Base-by-base conservation (phyloP, 1,140 invertebrate genomes). In the Phortica variegata region DNA sequence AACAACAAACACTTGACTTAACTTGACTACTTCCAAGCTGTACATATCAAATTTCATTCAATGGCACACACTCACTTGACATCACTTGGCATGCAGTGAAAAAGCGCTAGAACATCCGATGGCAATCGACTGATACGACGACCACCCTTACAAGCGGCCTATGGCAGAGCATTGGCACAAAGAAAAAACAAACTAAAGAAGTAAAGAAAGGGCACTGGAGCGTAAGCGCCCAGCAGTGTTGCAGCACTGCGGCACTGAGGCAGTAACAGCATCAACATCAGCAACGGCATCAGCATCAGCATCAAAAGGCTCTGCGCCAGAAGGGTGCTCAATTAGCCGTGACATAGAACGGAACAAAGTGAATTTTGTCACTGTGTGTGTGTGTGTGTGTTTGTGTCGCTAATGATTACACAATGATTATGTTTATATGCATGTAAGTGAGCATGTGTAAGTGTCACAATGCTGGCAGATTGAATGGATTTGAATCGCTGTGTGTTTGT, bases 321-420 rank as follows among this genome's bases (percentile, higher is more conserved):
- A 73, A 70, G 70, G 70, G 70, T 73, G 70, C 47, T 73, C 70
- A 73, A 73, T 73, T 73, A 73, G 70, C 61, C 70, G 62, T 73
- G 63, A 73, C 69, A 73, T 70, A 61, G n/a, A n/a, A n/a, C 51
- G 63, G 60, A 71, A 43, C 63, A 56, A 61, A 66, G 61, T 65
- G 58, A 72, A 71, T 57, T 43, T 49, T 51, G 32, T 34, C 13
- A 8, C 32, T 34, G 32, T 9, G 4, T n/a, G 6, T n/a, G 6
- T 34, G 13, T 34, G 6, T 34, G 4, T 19, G 44, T 50, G 18
- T 48, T 49, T 33, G 46, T 37, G 42, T 33, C 58, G 58, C 58
- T 70, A 73, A 73, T 73, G 70, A 73, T 73, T 73, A 61, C 65
- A 70, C 70, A 73, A 73, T 73, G 70, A 73, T 73, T 73, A 73